Evolutionary conservation across 35 echinoderm and acorn worm genomes (phyloP), one percentile per base, ranked within the genome.

Genomic region (Heliocidaris tuberculata): DNA sequence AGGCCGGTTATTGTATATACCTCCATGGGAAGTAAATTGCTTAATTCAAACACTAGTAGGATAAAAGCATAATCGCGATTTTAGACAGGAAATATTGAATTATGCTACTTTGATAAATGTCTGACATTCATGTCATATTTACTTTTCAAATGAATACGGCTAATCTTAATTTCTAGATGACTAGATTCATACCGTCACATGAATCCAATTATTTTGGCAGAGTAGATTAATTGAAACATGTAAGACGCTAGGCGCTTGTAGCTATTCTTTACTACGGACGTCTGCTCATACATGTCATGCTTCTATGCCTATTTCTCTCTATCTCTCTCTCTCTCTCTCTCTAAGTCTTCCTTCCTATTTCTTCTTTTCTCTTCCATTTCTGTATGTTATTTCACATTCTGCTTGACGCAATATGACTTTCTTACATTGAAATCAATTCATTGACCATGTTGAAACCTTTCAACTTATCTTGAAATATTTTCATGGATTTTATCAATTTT

Each of bases 191-290:
- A 78, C 65, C 65, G 65, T 78, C 65, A 78, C 65, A 78, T 78
- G 27, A 24, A 78, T 78, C 65, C 65, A 78, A 78, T 78, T 78
- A 78, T 78, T 78, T 78, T 78, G 65, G 65, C 65, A 78, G 21
- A 78, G 65, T 78, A 78, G 65, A 78, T 78, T 78, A 78, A 78
- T 78, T 78, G 65, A 78, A 78, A 78, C 65, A 78, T 78, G 27
- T 78, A 78, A 27, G 65, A 78, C 27, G 65, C 27, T n/a, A 78
- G 65, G 27, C 65, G 65, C 65, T 24, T 7, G 7, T n/a, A 24
- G 65, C 65, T 78, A 78, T 78, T 78, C 65, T 5, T 24, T 19
- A 19, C 65, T 78, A n/a, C 65, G 65, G 1, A 1, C 35, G 35
- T 42, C 35, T 42, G 35, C 65, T 78, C 27, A n/a, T 5, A 78